Conservation (phyloP, 2,888 invertebrate species). For the Gymnosoma rotundatum region DNA sequence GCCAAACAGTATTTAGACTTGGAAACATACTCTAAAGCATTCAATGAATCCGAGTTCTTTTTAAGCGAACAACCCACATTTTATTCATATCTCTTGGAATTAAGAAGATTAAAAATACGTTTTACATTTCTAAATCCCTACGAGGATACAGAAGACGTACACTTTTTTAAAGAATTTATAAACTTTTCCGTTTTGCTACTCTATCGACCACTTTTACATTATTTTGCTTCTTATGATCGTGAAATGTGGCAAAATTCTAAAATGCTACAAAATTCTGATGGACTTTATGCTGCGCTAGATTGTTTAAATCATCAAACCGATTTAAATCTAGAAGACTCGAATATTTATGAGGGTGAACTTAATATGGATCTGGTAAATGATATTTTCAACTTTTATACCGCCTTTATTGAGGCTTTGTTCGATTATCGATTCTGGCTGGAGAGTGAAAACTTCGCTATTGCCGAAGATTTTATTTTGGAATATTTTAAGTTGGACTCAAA, state of each 20-base stretch:
- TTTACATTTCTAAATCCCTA: slow-evolving; percentile 67
- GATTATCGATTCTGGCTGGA: slow-evolving; percentile 80
- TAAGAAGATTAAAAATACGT: slow-evolving; percentile 72
- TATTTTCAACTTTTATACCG: slow-evolving; percentile 76
- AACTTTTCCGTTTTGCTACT: slow-evolving; percentile 76
- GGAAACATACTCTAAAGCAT: slow-evolving; percentile 69
- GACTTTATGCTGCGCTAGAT: slow-evolving; percentile 78
- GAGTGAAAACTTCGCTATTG: slow-evolving; percentile 79
- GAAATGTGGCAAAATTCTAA: slow-evolving; percentile 77
- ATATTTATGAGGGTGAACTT: slow-evolving; percentile 71
- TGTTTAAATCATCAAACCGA: slow-evolving; percentile 76
- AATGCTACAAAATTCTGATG: slow-evolving; percentile 76
- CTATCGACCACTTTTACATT: slow-evolving; percentile 78
- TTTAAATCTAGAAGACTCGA: slow-evolving; percentile 65
- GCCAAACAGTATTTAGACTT: slow-evolving; percentile 75
- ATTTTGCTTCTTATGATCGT: slow-evolving; percentile 78
- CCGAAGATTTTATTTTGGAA: slow-evolving; percentile 78
- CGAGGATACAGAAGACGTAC: slow-evolving; percentile 77
- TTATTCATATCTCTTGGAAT: slow-evolving; percentile 74
- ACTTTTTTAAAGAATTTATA: slow-evolving; percentile 77
- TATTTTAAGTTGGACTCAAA: slow-evolving; percentile 76
- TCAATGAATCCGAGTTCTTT: slow-evolving; percentile 36
- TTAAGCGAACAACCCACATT: slow-evolving; percentile 63
- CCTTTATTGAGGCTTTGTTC: slow-evolving; percentile 75
- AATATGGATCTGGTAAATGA: slow-evolving; percentile 73